Percentiles rank a stretch among this genome's conserved stretches.
Conservation (phyloP, 2,797 vertebrate species). For the Siniperca obscura region DNA sequence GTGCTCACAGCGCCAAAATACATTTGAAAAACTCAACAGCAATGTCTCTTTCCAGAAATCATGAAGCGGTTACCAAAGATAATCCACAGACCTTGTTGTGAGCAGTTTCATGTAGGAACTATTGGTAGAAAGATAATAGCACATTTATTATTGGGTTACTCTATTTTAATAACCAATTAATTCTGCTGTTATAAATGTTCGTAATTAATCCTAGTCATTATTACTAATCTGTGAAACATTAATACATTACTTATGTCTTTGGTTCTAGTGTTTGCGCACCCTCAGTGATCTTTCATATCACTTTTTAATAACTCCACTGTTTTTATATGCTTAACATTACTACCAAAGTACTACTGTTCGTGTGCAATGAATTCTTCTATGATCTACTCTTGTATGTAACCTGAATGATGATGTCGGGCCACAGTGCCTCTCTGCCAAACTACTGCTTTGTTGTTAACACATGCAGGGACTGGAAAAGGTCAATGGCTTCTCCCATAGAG, state of each 20-base stretch:
- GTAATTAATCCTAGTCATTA: no score
- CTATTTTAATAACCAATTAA: no score
- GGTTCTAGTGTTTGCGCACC: slow-evolving; percentile 4
- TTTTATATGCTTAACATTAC: slow-evolving; percentile 45
- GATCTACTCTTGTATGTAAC: slow-evolving; percentile 38
- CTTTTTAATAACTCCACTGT: slow-evolving; percentile 49
- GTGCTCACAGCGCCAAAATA: no score
- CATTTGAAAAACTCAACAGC: no score
- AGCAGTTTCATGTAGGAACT: no score
- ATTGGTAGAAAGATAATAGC: no score
- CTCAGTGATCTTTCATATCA: slow-evolving; percentile 33
- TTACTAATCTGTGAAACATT: no score
- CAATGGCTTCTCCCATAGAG: slow-evolving; percentile 61
- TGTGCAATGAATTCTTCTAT: slow-evolving; percentile 24
- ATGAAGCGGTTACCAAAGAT: no score
- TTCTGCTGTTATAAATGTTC: no score
- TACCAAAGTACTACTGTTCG: background rate
- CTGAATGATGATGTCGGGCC: slow-evolving; percentile 56
- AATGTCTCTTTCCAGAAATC: no score
- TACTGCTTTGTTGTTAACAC: slow-evolving; percentile 70
- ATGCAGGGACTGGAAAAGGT: slow-evolving; percentile 69
- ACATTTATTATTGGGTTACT: no score
- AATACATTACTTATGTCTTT: background rate
- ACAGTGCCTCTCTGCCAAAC: slow-evolving; percentile 42
- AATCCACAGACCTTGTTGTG: no score